Conservation (phyloP, 1,140 invertebrate species). For the Bathynomus jamesi region DNA sequence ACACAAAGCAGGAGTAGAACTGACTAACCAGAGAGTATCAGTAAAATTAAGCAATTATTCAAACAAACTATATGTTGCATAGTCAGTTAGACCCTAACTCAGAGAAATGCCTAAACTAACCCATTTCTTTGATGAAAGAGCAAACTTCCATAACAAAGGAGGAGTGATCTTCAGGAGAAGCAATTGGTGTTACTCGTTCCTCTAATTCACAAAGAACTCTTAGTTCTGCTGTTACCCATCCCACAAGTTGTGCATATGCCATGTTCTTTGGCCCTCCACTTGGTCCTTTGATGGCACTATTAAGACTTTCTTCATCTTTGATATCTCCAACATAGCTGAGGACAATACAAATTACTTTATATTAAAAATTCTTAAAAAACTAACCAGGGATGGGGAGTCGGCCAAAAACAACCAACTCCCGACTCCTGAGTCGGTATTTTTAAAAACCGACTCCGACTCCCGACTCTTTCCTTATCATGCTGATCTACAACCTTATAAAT, state of each 20-base stretch:
- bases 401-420: too few species aligned
- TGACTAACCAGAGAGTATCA: too few species aligned
- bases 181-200: constrained; percentile 8
- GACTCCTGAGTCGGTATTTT: too few species aligned
- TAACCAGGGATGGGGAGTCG: too few species aligned
- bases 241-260: constrained; percentile 10
- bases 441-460: too few species aligned
- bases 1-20: too few species aligned
- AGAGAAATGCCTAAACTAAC: too few species aligned
- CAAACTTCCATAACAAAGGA: constrained; percentile 18
- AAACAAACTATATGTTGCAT: too few species aligned
- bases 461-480: too few species aligned
- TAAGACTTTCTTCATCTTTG: constrained; percentile 2
- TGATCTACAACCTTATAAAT: too few species aligned
- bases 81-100: too few species aligned
- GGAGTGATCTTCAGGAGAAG: constrained; percentile 12
- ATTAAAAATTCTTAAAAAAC: constrained; percentile 36
- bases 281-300: neutral
- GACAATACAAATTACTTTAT: neutral
- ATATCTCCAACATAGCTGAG: constrained; percentile 8
- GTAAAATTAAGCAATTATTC: too few species aligned
- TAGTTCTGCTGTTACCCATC: constrained; percentile 13
- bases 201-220: constrained; percentile 11
- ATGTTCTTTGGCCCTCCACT: constrained; percentile 11
- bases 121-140: constrained; percentile 17